phyloP scores from a whole-genome alignment of 2,797 vertebrate species.

The Anguilla pacifica region DNA sequence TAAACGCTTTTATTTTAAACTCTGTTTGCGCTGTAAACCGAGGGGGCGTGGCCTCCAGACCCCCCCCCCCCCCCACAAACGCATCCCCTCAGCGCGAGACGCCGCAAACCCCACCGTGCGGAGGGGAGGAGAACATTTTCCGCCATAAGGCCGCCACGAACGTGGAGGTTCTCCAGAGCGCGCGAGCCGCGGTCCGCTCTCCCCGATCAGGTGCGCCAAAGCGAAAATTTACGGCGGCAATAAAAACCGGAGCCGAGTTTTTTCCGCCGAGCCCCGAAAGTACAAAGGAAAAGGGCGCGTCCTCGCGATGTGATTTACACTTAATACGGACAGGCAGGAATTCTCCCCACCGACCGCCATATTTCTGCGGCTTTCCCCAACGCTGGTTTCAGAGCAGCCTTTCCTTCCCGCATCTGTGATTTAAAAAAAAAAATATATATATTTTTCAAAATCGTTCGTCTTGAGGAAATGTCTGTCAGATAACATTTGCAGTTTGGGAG shows the following conservation, averaged over 20 bases:
- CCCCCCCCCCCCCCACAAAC: background rate
- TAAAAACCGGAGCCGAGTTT: background rate
- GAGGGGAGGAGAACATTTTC: constrained; percentile 10
- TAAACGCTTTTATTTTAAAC: constrained; percentile 56
- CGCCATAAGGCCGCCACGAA: constrained; percentile 42
- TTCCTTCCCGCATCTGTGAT: background rate
- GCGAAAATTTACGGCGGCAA: background rate
- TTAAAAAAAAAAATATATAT: too few relatives aligned
- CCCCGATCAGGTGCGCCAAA: background rate
- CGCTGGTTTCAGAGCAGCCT: background rate
- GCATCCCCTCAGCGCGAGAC: constrained; percentile 30
- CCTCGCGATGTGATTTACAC: background rate
- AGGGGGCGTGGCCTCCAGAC: constrained; percentile 13
- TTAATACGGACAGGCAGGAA: background rate
- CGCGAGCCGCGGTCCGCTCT: background rate
- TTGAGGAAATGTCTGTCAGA: background rate
- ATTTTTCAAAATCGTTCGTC: background rate
- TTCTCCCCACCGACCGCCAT: background rate
- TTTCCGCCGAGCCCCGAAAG: background rate
- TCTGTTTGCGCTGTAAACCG: constrained; percentile 16
- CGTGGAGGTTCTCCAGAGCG: background rate
- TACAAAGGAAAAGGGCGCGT: background rate
- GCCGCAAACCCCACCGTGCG: constrained; percentile 30
- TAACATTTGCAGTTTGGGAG: background rate
- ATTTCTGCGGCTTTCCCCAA: background rate